Evolutionary conservation across 2,888 invertebrate genomes (phyloP).

Genomic region (Lasioglossum leucozonium): DNA sequence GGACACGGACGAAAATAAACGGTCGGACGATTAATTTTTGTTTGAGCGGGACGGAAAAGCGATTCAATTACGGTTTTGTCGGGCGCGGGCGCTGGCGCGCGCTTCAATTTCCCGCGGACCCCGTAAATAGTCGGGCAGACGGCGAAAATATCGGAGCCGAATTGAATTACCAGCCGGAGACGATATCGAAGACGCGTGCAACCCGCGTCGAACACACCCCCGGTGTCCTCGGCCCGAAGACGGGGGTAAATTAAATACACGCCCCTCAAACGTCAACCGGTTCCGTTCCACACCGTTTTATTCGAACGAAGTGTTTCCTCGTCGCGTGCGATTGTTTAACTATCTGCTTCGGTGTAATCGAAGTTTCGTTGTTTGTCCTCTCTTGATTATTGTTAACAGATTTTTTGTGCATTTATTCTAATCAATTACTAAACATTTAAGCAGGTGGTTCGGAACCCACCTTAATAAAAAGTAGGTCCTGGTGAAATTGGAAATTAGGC

Average conservation of each 20-base stretch:
- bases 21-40: conserved; percentile 67
- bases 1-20: conserved; percentile 58
- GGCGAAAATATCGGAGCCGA: conserved; percentile 59
- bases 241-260: conserved; percentile 23
- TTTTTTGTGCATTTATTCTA: background rate
- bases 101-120: conserved; percentile 56
- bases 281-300: conserved; percentile 1
- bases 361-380: background rate
- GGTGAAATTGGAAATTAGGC: too few relatives aligned
- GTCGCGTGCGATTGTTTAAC: background rate
- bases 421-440: too few relatives aligned
- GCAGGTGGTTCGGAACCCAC: too few relatives aligned
- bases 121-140: conserved; percentile 58
- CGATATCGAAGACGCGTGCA: conserved; percentile 41
- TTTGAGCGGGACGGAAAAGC: conserved; percentile 45
- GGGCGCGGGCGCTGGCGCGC: conserved; percentile 38
- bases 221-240: conserved; percentile 5
- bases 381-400: background rate
- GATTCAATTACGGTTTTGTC: conserved; percentile 58
- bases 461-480: too few relatives aligned
- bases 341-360: background rate
- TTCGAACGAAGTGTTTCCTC: background rate
- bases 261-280: conserved; percentile 6
- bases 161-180: conserved; percentile 56
- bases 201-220: conserved; percentile 17